Evolutionary conservation across 2,797 vertebrate species (phyloP).

Genomic region (Arnoldichthys spilopterus): DNA sequence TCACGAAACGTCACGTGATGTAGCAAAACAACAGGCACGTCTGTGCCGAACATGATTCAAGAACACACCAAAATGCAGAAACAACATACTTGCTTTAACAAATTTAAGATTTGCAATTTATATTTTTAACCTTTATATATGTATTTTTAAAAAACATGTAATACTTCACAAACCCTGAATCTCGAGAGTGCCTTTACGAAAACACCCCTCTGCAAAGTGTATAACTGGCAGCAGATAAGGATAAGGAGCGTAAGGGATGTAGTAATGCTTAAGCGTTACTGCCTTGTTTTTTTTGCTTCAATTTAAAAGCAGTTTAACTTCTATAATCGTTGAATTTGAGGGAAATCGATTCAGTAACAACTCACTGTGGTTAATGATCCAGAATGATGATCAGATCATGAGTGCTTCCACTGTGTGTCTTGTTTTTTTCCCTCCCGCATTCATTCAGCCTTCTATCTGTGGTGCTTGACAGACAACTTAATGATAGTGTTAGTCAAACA

Average conservation of each 20-base stretch:
- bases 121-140: no score
- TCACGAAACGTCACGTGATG: no score
- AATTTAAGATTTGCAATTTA: no score
- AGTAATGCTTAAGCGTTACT: neutral
- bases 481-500: conserved; percentile 65
- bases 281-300: neutral
- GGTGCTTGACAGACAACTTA: conserved; percentile 67
- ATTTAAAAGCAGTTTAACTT: conserved; percentile 35
- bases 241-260: neutral
- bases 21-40: no score
- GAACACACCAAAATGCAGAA: no score
- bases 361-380: conserved; percentile 38
- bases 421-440: neutral
- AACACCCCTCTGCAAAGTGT: conserved; percentile 3
- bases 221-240: neutral
- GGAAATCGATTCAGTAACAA: conserved; percentile 4
- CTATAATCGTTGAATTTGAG: neutral
- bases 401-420: conserved; percentile 13
- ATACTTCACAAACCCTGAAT: no score
- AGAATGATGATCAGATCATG: conserved; percentile 41
- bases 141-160: no score
- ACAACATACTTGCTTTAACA: no score
- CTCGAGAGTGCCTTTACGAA: no score
- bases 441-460: conserved; percentile 53
- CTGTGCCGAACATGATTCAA: no score